Base-by-base conservation (phyloP, 2,113 vertebrate genomes). In the Limanda limanda region DNA sequence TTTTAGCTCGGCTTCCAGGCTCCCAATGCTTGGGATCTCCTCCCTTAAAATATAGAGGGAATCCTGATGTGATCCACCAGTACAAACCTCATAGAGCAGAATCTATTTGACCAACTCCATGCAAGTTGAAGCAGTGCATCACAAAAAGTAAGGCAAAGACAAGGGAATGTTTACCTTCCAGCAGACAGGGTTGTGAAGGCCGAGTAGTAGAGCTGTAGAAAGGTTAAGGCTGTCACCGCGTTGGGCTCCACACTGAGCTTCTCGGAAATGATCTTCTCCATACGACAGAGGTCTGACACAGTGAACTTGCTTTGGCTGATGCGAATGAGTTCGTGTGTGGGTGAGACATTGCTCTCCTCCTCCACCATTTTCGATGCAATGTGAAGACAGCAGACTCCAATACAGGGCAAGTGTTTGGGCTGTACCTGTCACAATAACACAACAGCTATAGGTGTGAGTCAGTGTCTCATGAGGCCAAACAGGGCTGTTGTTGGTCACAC, bases 231-330 rank as follows among this genome's bases (percentile, higher is more conserved):
- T 75, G 97, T 99, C 94, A 97, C 95, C 90, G 96, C 96, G 95
- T 96, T 92, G 74, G 96, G 95, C 89, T 97, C 95, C 94, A 97
- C 96, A 90, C 95, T 94, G 91, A 99, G 93, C 92, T 99, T 99
- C 85, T 97, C 96, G 3, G 95, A 95, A 89, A 99, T 96, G 27
- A 98, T 97, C 88, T 97, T 98, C 92, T 99, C 97, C 97, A 99
- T 99, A 40, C 97, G 95, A 82, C 93, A 94, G 78, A 99, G 94
- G 91, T 99, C 98, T 0, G 98, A 98, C 83, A 95, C 96, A 1
- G 97, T 99, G 90, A 97, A 99, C 94, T 97, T 98, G 94, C 97
- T 97, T 74, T 99, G 98, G 93, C 97, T 97, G 90, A 99, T 99
- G 58, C 97, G 96, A 79, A 99, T 98, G 75, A 99, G 93, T 74